phyloP scores from a whole-genome alignment of 1,140 invertebrate genomes.

The Lucilia sericata region DNA sequence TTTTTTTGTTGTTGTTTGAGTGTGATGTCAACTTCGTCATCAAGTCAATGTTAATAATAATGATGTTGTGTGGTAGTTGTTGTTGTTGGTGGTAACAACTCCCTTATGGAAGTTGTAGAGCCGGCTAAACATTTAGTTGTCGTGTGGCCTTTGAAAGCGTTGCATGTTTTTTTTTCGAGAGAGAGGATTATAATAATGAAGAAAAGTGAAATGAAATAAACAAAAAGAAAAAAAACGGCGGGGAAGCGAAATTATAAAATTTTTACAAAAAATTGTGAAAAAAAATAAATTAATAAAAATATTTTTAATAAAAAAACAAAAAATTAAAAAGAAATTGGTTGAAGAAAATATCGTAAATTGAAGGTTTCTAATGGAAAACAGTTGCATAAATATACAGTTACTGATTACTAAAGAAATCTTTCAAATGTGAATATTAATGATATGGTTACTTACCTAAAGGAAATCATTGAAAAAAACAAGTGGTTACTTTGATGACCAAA shows the following conservation, averaged over 20 bases:
- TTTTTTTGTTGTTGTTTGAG: neutral
- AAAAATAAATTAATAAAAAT: neutral
- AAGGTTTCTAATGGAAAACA: neutral
- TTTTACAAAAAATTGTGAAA: neutral
- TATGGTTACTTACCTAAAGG: too few species aligned
- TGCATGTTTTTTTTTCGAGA: neutral
- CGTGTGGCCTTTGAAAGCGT: slow-evolving; percentile 31
- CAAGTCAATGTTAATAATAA: neutral
- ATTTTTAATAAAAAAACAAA: neutral
- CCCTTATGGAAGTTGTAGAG: slow-evolving; percentile 36
- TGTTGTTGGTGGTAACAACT: neutral
- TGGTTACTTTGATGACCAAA: too few species aligned
- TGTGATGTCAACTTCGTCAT: neutral
- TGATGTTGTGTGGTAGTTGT: neutral
- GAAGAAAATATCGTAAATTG: neutral
- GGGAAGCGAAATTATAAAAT: neutral
- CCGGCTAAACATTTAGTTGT: slow-evolving; percentile 21
- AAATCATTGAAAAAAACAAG: too few species aligned
- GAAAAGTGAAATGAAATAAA: neutral
- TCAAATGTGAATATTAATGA: too few species aligned
- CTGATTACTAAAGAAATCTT: neutral
- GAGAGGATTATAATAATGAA: neutral
- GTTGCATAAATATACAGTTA: neutral
- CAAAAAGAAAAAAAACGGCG: neutral
- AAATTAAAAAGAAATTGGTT: neutral